Conservation (phyloP, 2,113 vertebrate genomes). For the Rostratula benghalensis region DNA sequence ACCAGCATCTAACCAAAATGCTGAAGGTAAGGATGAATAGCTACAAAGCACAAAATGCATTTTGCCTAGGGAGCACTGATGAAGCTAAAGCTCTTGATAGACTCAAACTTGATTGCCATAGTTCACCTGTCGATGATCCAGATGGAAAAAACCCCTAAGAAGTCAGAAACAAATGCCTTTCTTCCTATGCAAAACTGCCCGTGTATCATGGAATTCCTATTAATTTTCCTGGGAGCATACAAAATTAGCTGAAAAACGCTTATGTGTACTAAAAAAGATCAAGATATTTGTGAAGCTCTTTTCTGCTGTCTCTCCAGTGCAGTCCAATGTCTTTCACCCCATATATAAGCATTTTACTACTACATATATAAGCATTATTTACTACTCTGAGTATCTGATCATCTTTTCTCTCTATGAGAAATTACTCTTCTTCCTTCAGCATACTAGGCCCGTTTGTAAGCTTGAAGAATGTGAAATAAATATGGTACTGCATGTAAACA, state of each 20-base stretch:
- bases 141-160: background rate
- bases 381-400: background rate
- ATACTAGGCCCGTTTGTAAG: background rate
- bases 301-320: background rate
- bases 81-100: background rate
- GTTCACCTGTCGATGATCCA: background rate
- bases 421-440: background rate
- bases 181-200: background rate
- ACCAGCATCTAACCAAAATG: background rate
- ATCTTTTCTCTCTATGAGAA: background rate
- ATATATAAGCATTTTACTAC: too few relatives aligned
- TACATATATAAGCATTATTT: background rate
- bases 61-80: background rate
- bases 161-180: background rate
- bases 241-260: background rate
- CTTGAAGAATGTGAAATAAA: conserved; percentile 13
- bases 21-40: background rate
- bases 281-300: background rate
- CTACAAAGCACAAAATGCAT: background rate
- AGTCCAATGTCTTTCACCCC: background rate
- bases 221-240: background rate
- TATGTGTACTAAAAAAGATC: background rate
- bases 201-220: background rate
- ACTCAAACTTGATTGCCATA: background rate
- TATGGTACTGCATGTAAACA: background rate